Base-by-base conservation (phyloP, 2,888 invertebrate species). In the Drosophila aldrichi region DNA sequence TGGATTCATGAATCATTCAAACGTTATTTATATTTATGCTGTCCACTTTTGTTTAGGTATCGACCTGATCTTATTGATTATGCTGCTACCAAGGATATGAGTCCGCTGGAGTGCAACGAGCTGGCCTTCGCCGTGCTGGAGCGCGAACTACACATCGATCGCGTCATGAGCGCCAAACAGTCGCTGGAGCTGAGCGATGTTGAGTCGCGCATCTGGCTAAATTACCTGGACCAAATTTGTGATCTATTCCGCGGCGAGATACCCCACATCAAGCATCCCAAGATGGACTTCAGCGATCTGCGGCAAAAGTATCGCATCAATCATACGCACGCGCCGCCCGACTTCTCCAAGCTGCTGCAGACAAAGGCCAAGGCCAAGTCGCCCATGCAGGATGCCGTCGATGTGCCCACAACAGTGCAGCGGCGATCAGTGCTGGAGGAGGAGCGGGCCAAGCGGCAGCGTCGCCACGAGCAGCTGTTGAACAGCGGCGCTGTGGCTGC, bases 231-330 rank as follows among this genome's bases (percentile, higher is more conserved):
- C 55, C 96, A 97, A 92, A 96, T 98, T 74, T 98, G 98, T 93
- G 96, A 97, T 92, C 95, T 96, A 61, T 98, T 98, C 94, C 96
- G 97, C 85, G 97, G 98, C 51, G 98, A 98, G 93, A 97, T 98
- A 86, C 98, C 98, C 8, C 95, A 96, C 87, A 94, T 96, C 67
- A 96, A 96, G 90, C 96, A 96, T 92, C 95, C 95, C 6, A 96
- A 96, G 94, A 93, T 96, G 94, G 94, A 94, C 79, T 92, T 94
- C 41, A 88, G 91, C 20, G 93, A 93, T 64, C 76, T 93, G 68
- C 90, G 92, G 4, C 92, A 92, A 48, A 93, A 93, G 68, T 90
- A 91, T 75, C 84, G 92, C 66, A 88, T 79, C 60, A 89, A 93
- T 68, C 83, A 79, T 48, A 77, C 80, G 12, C 93, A 92, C 78